Base-by-base conservation (phyloP, 2,797 vertebrate species). In the Triplophysa yarkandensis region DNA sequence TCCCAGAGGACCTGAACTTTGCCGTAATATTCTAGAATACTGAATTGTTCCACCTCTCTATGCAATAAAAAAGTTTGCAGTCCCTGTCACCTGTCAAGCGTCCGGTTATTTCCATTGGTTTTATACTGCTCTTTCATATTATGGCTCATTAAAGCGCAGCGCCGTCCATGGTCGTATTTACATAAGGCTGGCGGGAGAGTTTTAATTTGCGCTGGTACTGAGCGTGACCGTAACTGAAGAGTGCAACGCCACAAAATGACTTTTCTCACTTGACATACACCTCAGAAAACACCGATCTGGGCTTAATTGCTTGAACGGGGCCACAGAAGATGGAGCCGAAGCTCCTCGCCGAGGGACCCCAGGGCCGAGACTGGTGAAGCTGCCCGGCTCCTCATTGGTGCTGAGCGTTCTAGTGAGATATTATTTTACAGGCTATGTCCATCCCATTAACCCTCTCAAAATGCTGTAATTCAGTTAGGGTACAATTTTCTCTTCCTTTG, bases 101-200 rank as follows among this genome's bases (percentile, higher is more conserved):
- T 86, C 85, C 89, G 80, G 90, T 91, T 90, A 91, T 92, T 91
- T 88, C 84, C 83, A 76, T 87, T 89, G 88, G 89, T 91, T 90
- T 90, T 88, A 84, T 86, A 86, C 88, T 73, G 82, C 90, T 90
- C 89, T 82, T 92, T 93, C 92, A 93, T 93, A 92, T 93, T 91
- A 91, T 90, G 91, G 92, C 90, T 93, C 92, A 91, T 93, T 93
- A 92, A 92, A 93, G 92, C 92, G 89, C 87, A 92, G 89, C 91
- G 57, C 84, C 83, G 88, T 84, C 62, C 83, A 84, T 83, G 83
- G 85, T 86, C 85, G 76, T 91, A 92, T 93, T 93, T 92, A 92
- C 92, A 92, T 92, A 90, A 76, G 89, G 89, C 89, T 86, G 89
- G 90, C 72, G 87, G 83, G 88, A 86, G 88, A 74, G 85, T 89